Evolutionary conservation across 2,797 vertebrate genomes (phyloP).

Genomic region (Eulemur rubriventer): DNA sequence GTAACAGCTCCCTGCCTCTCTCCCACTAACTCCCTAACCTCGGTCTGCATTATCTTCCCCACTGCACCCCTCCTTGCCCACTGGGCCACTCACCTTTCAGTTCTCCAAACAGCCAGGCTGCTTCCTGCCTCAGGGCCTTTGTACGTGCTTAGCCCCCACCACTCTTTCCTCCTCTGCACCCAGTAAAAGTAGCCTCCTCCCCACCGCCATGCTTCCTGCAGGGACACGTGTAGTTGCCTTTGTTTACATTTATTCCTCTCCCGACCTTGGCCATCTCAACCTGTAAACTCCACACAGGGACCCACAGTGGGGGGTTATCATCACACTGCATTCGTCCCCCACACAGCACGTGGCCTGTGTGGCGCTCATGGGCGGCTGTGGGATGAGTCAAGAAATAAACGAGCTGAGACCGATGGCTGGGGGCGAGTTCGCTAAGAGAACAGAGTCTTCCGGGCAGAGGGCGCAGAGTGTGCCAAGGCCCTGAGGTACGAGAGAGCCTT

Average conservation of each 20-base stretch:
- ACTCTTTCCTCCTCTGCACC: neutral
- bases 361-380: accelerated
- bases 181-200: neutral
- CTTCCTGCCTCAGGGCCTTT: neutral
- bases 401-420: neutral
- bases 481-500: neutral
- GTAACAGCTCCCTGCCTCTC: neutral
- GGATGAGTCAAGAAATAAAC: neutral
- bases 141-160: neutral
- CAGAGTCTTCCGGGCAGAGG: neutral
- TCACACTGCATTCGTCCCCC: neutral
- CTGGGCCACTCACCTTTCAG: neutral
- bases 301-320: too few species aligned
- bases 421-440: neutral
- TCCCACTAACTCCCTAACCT: neutral
- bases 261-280: neutral
- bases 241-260: neutral
- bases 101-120: neutral
- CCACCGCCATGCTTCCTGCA: neutral
- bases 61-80: accelerated
- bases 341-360: neutral
- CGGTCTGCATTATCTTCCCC: accelerated
- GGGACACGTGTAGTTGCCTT: neutral
- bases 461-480: neutral
- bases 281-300: neutral